Base-by-base conservation (phyloP, 2,113 vertebrate genomes). In the Xenopus borealis region DNA sequence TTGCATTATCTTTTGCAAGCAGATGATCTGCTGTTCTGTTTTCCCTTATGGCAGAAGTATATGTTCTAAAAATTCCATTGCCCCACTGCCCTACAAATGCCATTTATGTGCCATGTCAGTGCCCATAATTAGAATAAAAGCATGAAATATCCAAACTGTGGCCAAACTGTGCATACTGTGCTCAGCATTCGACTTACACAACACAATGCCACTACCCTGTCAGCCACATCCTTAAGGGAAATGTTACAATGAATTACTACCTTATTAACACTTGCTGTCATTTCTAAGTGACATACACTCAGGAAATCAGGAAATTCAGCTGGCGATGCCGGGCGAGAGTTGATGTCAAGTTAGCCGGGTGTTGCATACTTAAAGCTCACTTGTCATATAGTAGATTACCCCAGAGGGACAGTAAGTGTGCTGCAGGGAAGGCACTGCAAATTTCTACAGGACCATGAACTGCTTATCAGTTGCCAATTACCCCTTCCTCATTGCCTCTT, bases 381-480 rank as follows among this genome's bases (percentile, higher is more conserved):
- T 0, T 71, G 66, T 64, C 57, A 11, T 3, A 58, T 76, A 66
- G 58, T 66, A 6, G 0, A 0, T 12, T 2, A 33, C 50, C 70
- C 66, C 57, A 45, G 67, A 64, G 23, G 69, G 66, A 0, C 0
- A 55, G 72, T 0, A 20, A 72, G 79, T 1, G 0, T 64, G 27
- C 3, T 0, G 40, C 2, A 45, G 71, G 18, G 52, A 55, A 71
- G 53, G 59, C 9, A 0, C 53, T 10, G 4, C 11, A 55, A 44
- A 67, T 18, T 18, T 61, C 12, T 1, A 2, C 0, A 47, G 63
- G 3, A 62, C 12, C 1, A 7, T 79, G 23, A 80, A 78, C 61
- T 72, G 79, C 86, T 79, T 81, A 83, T 12, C 10, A 1, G 67
- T 64, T 75, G 84, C 81, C n/a, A n/a, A n/a, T n/a, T n/a, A n/a